Base-by-base conservation (phyloP, 2,888 invertebrate species). In the Ophioninae sp. region DNA sequence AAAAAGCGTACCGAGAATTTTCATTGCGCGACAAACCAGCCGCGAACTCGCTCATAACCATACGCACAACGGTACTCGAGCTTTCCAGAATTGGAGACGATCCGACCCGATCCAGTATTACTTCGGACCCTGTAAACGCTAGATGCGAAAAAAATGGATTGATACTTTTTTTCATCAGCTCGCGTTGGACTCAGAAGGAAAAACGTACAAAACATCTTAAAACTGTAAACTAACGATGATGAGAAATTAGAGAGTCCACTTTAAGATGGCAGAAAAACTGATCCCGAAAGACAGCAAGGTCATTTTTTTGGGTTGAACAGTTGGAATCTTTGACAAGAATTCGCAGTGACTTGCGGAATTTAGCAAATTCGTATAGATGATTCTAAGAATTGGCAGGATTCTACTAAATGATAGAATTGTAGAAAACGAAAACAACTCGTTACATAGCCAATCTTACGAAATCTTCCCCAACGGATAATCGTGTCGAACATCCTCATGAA, bases 21-120 rank as follows among this genome's bases (percentile, higher is more conserved):
- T 73, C 83, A 77, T 80, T 69, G 50, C 69, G 23, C 50, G 62
- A 64, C 77, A 77, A 74, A 69, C 69, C 44, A 37, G 30, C 69
- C 44, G 64, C 69, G 62, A 83, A 76, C 30, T 77, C 78, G 23
- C 72, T 30, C 56, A 68, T 59, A 73, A 13, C 68, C 39, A 62
- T 20, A 21, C 21, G 39, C n/a, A 69, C 62, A 62, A 50, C 62
- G 17, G 39, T 23, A 13, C 8, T 62, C 30, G 41, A 68, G 39
- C 56, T 68, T 81, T 70, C 61, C 50, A 57, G 41, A 72, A 68
- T 64, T 21, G 21, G 23, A 56, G 17, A 67, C n/a, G 41, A 62
- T 68, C 5, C 39, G 50, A 13, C 13, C 17, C 10, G 37, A 64
- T 57, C 57, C 79, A 72, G 75, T 79, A 59, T 68, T 73, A 44